A percentile compares a stretch with the other conserved stretches of the same genome.
Conservation (phyloP, 2,888 invertebrate genomes). For the Cataglyphis livida region DNA sequence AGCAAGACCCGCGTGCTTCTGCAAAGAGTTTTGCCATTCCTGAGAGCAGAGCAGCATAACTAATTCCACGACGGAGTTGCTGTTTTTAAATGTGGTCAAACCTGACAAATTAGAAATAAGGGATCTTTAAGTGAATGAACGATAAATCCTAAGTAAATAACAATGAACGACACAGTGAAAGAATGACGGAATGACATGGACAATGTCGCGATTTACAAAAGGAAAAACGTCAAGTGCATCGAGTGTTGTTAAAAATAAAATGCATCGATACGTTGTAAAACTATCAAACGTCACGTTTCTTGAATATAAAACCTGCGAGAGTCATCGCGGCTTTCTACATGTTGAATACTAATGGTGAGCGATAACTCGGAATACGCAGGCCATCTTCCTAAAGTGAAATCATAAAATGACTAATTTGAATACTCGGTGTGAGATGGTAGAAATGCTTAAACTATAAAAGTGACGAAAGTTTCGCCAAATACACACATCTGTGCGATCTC, state of each 20-base stretch:
- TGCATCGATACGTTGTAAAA: slow-evolving; percentile 74
- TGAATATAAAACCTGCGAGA: slow-evolving; percentile 76
- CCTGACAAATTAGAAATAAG: slow-evolving; percentile 86
- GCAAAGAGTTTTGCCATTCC: slow-evolving; percentile 99
- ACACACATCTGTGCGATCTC: not conserved
- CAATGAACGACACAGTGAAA: slow-evolving; percentile 12
- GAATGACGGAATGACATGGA: slow-evolving; percentile 6
- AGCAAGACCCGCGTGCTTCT: slow-evolving; percentile 99
- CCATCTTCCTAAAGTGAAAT: slow-evolving; percentile 70
- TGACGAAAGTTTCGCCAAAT: slow-evolving; percentile 52
- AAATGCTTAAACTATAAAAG: slow-evolving; percentile 32
- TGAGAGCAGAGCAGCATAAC: slow-evolving; percentile 99
- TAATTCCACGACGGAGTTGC: slow-evolving; percentile 98
- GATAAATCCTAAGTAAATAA: slow-evolving; percentile 21
- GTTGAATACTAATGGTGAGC: slow-evolving; percentile 75
- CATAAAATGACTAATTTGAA: slow-evolving; percentile 74
- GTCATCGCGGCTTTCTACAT: slow-evolving; percentile 60
- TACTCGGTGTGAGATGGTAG: slow-evolving; percentile 52
- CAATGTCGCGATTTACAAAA: slow-evolving; percentile 62
- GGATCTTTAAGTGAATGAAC: slow-evolving; percentile 49
- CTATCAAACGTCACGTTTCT: slow-evolving; percentile 70
- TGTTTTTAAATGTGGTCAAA: slow-evolving; percentile 98
- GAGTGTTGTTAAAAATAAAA: slow-evolving; percentile 73
- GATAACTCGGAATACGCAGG: slow-evolving; percentile 65
- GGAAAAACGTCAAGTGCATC: slow-evolving; percentile 54